Percentiles rank a stretch among this genome's conserved stretches.
These are phyloP conservation scores for Heliconius hermathena DNA, from an alignment of 1,140 invertebrate species.

Conservation along the genomic window DNA sequence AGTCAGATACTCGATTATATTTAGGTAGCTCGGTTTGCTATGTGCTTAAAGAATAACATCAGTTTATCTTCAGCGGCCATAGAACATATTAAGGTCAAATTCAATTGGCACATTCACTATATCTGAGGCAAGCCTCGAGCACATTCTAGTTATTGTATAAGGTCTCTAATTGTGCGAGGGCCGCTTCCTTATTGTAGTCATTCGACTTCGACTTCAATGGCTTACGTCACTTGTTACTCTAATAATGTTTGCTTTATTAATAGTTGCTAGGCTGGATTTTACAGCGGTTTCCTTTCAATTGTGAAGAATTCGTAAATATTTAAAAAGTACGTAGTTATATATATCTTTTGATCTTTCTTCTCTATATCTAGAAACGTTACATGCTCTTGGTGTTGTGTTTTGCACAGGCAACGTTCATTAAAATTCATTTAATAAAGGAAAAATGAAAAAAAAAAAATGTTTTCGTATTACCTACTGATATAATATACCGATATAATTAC, in stretches of 20 bases:
- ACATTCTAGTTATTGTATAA: conserved; percentile 21
- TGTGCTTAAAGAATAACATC: not conserved
- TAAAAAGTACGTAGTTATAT: not conserved
- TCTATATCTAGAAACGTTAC: not conserved
- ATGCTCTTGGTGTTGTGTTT: not conserved
- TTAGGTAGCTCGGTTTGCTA: too few species aligned
- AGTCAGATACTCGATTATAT: not conserved
- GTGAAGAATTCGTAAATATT: not conserved
- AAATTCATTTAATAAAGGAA: too few species aligned
- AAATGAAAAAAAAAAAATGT: too few species aligned
- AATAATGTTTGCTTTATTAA: conserved; percentile 32
- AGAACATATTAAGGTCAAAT: conserved; percentile 9
- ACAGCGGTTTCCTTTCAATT: conserved; percentile 20
- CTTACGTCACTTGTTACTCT: conserved; percentile 34
- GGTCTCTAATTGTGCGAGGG: conserved; percentile 37
- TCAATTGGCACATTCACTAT: conserved; percentile 10
- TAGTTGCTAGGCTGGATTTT: conserved; percentile 32
- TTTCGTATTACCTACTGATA: too few species aligned
- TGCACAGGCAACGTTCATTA: too few species aligned
- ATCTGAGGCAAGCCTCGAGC: conserved; percentile 9
- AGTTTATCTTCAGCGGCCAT: not conserved
- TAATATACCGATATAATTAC: too few species aligned
- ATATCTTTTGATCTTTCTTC: not conserved
- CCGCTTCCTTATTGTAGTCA: conserved; percentile 34
- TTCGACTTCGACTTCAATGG: conserved; percentile 30